A percentile compares a stretch with the other conserved stretches of the same genome.
Evolutionary conservation across 1,140 invertebrate genomes (phyloP).

Genomic region (Leucophenga varia): DNA sequence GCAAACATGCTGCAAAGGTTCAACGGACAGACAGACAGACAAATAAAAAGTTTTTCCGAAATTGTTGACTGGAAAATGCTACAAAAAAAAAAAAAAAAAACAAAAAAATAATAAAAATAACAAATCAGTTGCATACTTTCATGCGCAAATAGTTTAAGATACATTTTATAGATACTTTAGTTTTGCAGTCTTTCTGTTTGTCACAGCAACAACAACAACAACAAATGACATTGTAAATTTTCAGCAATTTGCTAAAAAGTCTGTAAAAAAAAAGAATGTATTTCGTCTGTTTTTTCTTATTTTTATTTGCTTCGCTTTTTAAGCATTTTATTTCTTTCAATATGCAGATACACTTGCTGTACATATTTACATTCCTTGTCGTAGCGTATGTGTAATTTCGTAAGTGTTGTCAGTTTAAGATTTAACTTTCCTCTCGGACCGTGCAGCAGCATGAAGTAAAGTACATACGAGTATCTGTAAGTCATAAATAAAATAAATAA

Average conservation of each 20-base stretch:
- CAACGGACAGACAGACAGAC: not conserved
- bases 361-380: too few species aligned
- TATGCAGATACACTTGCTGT: too few species aligned
- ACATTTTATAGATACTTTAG: conserved; percentile 22
- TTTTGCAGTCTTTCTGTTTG: too few species aligned
- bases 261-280: too few species aligned
- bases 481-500: too few species aligned
- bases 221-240: conserved; percentile 30
- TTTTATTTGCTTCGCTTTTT: not conserved
- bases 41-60: not conserved
- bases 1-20: not conserved
- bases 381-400: conserved; percentile 45
- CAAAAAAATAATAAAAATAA: too few species aligned
- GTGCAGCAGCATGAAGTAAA: too few species aligned
- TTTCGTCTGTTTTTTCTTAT: conserved; percentile 6
- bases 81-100: too few species aligned
- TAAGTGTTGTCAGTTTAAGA: conserved; percentile 41
- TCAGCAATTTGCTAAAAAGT: conserved; percentile 23
- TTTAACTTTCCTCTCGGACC: too few species aligned
- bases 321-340: conserved; percentile 25
- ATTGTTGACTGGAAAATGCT: too few species aligned
- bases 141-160: conserved; percentile 8
- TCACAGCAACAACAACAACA: too few species aligned
- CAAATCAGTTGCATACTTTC: conserved; percentile 2
- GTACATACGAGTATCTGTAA: too few species aligned